Base-by-base conservation (phyloP, 1,140 invertebrate species). In the Helicoverpa armigera region DNA sequence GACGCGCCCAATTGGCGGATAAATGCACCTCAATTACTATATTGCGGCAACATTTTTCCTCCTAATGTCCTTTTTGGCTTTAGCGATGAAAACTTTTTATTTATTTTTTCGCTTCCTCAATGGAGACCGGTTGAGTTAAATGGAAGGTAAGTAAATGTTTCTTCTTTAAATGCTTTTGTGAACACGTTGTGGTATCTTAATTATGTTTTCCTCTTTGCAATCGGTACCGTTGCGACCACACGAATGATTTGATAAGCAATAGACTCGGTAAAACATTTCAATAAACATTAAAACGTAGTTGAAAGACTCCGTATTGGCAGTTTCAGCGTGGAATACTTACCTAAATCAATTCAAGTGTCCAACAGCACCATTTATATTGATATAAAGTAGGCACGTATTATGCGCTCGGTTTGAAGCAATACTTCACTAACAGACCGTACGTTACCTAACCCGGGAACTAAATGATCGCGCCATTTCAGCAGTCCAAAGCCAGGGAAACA, bases 11-110 rank as follows among this genome's bases (percentile, higher is more conserved):
- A 92, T 91, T 91, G 89, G 83, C 87, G 86, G 86, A 92, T 90
- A 92, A 92, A 90, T 92, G 90, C 88, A 90, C 88, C 89, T 89
- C 88, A 88, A 91, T 90, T 91, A 89, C 90, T 91, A 86, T 86
- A 86, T 89, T 90, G 89, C 87, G 87, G 85, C 76, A 87, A 86
- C 85, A 87, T 89, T 89, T 92, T 91, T 91, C 87, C 85, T 84
- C 82, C 83, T 88, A 87, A 88, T 87, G 83, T 85, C 82, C 70
- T 80, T 85, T 82, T 86, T 84, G 82, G 74, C 84, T 86, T 84
- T 84, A 82, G 83, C 77, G 65, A 69, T 23, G 76, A 69, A 72
- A 69, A 70, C 76, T 79, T 79, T 79, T 69, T 79, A 79, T 79
- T 79, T 70, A 79, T 79, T 79, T 79, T 72, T 54, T 43, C 65